A percentile compares a stretch with the other conserved stretches of the same genome.
Evolutionary conservation across 2,797 vertebrate species (phyloP).

Genomic region (Rhinoraja longicauda): DNA sequence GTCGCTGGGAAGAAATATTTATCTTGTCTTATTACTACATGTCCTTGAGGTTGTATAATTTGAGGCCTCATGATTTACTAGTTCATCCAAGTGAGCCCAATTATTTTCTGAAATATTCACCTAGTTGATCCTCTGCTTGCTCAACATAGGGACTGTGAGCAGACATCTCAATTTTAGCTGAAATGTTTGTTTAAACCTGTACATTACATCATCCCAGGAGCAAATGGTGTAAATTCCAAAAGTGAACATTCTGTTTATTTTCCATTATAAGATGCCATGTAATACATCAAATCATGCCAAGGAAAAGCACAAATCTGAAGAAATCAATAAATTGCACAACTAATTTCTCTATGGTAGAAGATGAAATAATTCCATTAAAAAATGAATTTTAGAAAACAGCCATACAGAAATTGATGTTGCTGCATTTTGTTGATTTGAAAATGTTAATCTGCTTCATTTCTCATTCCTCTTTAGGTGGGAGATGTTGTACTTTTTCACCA

Average conservation of each 20-base stretch:
- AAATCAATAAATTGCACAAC: background rate
- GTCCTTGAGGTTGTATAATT: too few relatives aligned
- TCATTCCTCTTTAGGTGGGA: constrained; percentile 64
- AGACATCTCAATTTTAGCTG: too few relatives aligned
- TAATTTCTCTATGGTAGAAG: background rate
- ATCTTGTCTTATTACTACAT: too few relatives aligned
- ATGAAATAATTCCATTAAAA: background rate
- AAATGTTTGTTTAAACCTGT: too few relatives aligned
- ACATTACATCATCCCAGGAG: too few relatives aligned
- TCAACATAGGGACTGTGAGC: too few relatives aligned
- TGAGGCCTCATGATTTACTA: too few relatives aligned
- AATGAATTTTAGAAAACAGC: background rate
- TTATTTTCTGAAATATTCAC: too few relatives aligned
- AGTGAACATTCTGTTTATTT: background rate
- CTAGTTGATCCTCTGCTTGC: too few relatives aligned
- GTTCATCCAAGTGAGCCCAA: too few relatives aligned
- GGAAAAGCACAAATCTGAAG: background rate
- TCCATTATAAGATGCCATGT: background rate
- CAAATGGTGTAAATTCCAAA: too few relatives aligned
- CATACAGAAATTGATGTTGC: background rate
- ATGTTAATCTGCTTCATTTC: background rate
- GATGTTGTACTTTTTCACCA: constrained; percentile 91
- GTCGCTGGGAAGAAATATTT: too few relatives aligned
- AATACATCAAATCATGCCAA: background rate
- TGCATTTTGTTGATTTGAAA: constrained; percentile 16